Percentiles rank a stretch among this genome's conserved stretches.
phyloP scores from a whole-genome alignment of 2,797 vertebrate genomes.

The Chromis chromis region DNA sequence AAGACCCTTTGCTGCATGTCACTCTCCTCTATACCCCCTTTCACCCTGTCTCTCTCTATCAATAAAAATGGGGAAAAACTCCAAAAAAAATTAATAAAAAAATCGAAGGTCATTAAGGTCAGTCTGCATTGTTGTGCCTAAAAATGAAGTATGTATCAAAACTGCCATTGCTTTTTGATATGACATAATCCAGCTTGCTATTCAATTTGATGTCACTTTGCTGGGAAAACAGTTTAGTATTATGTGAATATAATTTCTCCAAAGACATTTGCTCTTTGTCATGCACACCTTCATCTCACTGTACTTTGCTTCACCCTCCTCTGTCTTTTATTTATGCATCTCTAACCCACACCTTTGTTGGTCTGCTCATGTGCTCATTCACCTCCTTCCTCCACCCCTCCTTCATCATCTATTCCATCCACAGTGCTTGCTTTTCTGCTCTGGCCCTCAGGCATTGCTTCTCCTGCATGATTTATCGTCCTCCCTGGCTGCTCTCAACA shows the following conservation, averaged over 20 bases:
- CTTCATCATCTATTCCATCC: slow-evolving; percentile 57
- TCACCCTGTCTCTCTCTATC: too few relatives aligned
- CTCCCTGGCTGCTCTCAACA: slow-evolving; percentile 43
- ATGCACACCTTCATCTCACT: slow-evolving; percentile 2
- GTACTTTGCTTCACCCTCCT: background rate
- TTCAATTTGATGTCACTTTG: too few relatives aligned
- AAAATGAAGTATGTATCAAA: too few relatives aligned
- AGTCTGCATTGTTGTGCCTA: too few relatives aligned
- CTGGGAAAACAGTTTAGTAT: too few relatives aligned
- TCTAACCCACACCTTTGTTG: slow-evolving; percentile 21
- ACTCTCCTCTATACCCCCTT: too few relatives aligned
- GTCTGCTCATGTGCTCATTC: slow-evolving; percentile 21
- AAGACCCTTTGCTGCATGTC: too few relatives aligned
- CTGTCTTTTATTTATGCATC: slow-evolving; percentile 23
- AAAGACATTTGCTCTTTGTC: background rate
- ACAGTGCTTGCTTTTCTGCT: slow-evolving; percentile 38
- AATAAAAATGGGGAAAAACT: too few relatives aligned
- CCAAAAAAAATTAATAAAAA: too few relatives aligned
- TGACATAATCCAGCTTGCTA: too few relatives aligned
- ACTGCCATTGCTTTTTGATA: too few relatives aligned
- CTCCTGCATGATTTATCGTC: slow-evolving; percentile 69
- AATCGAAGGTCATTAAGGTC: too few relatives aligned
- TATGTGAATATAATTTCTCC: background rate
- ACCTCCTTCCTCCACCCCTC: slow-evolving; percentile 7
- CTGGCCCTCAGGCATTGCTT: slow-evolving; percentile 56